Evolutionary conservation across 2,888 invertebrate genomes (phyloP), one percentile per base, ranked within the genome.

Genomic region (Macrosiphum euphorbiae): DNA sequence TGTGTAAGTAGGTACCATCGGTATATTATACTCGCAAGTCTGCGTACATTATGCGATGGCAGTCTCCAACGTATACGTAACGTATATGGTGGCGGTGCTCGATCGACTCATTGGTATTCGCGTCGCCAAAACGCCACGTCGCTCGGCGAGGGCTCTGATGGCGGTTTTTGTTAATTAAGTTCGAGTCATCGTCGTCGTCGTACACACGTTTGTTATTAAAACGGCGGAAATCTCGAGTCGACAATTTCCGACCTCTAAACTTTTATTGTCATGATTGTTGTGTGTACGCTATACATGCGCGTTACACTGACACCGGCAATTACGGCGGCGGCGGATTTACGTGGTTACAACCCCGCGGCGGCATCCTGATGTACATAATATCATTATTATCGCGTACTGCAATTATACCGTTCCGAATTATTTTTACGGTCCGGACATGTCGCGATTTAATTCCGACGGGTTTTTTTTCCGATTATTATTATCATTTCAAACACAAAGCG

Each of bases 161-260:
- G 86, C 85, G 91, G 86, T 86, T 92, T 86, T 92, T 5, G 86
- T 92, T 91, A 91, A 86, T 61, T 92, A 61, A 86, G 86, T 86
- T 92, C 47, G 47, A 86, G 91, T 86, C 41, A 3, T 52, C 44
- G 58, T 85, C 50, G 67, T 44, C 24, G 35, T 44, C 52, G 50
- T 61, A 11, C 78, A n/a, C 58, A 44, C 86, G 92, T 67, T 92
- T 52, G 61, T 88, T 88, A 92, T 88, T 92, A 92, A 92, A 92
- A 92, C 87, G 50, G 50, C 67, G 44, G 58, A 58, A 91, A 88
- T 88, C 87, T 92, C 87, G 61, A 92, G 92, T 88, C 92, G 87
- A 92, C 92, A 41, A 92, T 92, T 87, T 50, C 87, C 67, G 47
- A 7, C 61, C 47, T 50, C 87, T 67, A 88, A 92, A 67, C 87